Conservation (phyloP, 1,140 invertebrate species). For the Doryteuthis pealeii region DNA sequence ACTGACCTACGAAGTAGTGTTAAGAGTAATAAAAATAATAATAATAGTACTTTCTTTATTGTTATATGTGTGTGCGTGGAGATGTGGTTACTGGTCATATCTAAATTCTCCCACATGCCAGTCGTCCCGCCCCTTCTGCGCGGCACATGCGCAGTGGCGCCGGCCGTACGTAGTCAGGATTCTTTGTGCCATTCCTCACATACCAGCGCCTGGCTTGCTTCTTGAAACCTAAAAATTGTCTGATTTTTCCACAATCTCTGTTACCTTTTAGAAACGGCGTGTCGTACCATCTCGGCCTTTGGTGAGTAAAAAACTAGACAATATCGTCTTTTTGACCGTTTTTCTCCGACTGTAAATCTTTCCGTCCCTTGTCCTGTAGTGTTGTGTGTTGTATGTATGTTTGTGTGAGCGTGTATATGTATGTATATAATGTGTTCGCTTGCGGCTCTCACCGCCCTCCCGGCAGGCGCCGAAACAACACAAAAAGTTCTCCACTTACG, state of each 20-base stretch:
- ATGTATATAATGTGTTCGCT: no score
- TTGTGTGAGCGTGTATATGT: no score
- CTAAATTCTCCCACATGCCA: no score
- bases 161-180: conserved; percentile 78
- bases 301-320: not conserved
- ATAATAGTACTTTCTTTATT: no score
- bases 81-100: not conserved
- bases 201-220: conserved; percentile 78
- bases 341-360: conserved; percentile 11
- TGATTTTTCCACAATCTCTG: conserved; percentile 54
- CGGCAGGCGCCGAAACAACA: no score
- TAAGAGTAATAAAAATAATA: no score
- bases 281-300: conserved; percentile 1
- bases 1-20: no score
- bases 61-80: not conserved
- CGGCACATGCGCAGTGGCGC: not conserved
- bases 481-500: no score
- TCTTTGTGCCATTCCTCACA: conserved; percentile 93
- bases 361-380: not conserved
- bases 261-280: conserved; percentile 4
- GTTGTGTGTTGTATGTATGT: no score
- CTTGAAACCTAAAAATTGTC: conserved; percentile 16
- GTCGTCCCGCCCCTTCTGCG: not conserved
- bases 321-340: not conserved
- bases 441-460: no score